Percentiles rank a stretch among this genome's conserved stretches.
Conservation (phyloP, 2,797 vertebrate genomes). For the Alcedo quadribrachys region DNA sequence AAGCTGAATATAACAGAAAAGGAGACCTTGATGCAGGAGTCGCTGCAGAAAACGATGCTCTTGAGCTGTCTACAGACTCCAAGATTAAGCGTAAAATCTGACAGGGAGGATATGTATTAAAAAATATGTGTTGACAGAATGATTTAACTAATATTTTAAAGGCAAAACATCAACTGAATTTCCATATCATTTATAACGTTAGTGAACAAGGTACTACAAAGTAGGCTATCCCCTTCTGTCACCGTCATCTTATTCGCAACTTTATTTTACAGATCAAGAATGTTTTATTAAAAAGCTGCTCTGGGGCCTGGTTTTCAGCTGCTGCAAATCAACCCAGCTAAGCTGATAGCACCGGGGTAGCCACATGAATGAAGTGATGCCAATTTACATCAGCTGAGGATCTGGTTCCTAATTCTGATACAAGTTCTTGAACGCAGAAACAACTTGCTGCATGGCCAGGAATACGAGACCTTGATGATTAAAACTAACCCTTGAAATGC, state of each 20-base stretch:
- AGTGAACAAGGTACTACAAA: conserved; percentile 51
- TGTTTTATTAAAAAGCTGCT: conserved; percentile 47
- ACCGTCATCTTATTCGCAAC: conserved; percentile 37
- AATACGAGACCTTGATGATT: not conserved
- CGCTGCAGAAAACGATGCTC: conserved; percentile 36
- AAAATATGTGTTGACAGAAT: conserved; percentile 71
- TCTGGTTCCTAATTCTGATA: not conserved
- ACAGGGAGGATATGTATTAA: conserved; percentile 62
- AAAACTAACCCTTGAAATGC: not conserved
- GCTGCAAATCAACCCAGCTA: conserved; percentile 31
- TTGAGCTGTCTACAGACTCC: conserved; percentile 62
- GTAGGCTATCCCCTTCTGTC: conserved; percentile 53
- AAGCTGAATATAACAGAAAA: conserved; percentile 58
- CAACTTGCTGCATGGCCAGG: not conserved
- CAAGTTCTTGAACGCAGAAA: not conserved
- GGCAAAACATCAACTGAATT: conserved; percentile 61
- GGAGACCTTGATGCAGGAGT: conserved; percentile 59
- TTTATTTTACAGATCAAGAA: conserved; percentile 54
- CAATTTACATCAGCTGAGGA: not conserved
- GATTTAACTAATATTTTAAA: conserved; percentile 70
- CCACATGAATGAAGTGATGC: not conserved
- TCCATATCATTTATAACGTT: conserved; percentile 48
- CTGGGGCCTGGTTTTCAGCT: conserved; percentile 41
- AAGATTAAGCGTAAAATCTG: conserved; percentile 65
- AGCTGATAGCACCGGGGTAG: not conserved